Base-by-base conservation (phyloP, 2,888 invertebrate species). In the Yponomeuta sedellus region DNA sequence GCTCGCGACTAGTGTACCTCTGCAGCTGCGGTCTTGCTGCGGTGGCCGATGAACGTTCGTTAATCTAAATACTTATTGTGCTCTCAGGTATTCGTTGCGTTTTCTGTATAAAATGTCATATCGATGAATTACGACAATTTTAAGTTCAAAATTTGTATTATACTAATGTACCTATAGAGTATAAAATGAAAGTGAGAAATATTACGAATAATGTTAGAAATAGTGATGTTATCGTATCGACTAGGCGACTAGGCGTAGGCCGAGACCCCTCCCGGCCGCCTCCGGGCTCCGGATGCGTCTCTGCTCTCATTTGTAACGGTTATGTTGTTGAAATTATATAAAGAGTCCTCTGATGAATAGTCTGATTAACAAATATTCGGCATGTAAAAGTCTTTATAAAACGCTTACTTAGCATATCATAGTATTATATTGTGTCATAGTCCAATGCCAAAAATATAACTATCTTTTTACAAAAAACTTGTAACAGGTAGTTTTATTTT, bases 341-440 rank as follows among this genome's bases (percentile, higher is more conserved):
- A 88, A 88, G 87, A 90, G 90, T 90, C 90, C 90, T 90, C 88
- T 90, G 84, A 89, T 84, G 88, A 89, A 91, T 90, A 90, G 90
- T 90, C 90, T 91, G 91, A 91, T 88, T 89, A 90, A 87, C 86
- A 81, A 90, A 88, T 90, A 89, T 90, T 89, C 88, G 90, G 90
- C 90, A 90, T 90, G 90, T 90, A 88, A 90, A 90, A 89, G 90
- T 91, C 90, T 91, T 90, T 89, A 90, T 90, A 89, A 91, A 91
- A 89, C 91, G 91, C 91, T 91, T 91, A 91, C 88, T 89, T 91
- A 91, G 91, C 91, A 91, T 91, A 91, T 91, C 91, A 91, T 91
- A 90, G 91, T 91, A 91, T 91, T 90, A 90, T 91, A 91, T 91
- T 90, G 91, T 90, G 91, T 91, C 91, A 91, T 91, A 91, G 91